Conservation (phyloP, 2,888 invertebrate genomes). For the Drosophila neonasuta region DNA sequence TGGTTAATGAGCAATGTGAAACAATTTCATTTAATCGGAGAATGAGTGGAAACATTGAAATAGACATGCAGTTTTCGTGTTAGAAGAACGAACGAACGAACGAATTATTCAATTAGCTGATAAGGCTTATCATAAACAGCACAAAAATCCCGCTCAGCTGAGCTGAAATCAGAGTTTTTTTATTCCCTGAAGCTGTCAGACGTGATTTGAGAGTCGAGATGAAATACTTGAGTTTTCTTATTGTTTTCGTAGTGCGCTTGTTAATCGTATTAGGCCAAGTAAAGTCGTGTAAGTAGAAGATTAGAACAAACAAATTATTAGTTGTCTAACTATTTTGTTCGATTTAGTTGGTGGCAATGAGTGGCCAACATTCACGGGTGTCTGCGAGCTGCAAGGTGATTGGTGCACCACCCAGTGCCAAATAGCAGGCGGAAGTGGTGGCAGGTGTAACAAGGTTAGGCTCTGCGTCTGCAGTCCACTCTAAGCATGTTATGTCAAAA, state of each 20-base stretch:
- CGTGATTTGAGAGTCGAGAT: constrained; percentile 27
- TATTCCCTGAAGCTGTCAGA: neutral
- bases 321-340: neutral
- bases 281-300: constrained; percentile 41
- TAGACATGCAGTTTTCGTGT: constrained; percentile 39
- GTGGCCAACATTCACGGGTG: constrained; percentile 51
- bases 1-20: constrained; percentile 24
- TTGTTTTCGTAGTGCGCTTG: constrained; percentile 14
- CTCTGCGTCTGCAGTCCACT: constrained; percentile 71
- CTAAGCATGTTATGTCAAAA: constrained; percentile 23
- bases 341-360: constrained; percentile 48
- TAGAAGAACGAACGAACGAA: constrained; percentile 24
- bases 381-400: constrained; percentile 70
- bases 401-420: constrained; percentile 67
- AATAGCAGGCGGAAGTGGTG: constrained; percentile 74
- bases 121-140: constrained; percentile 39
- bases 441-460: constrained; percentile 67
- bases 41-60: constrained; percentile 9
- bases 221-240: constrained; percentile 47
- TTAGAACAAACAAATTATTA: neutral
- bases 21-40: constrained; percentile 21
- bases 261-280: constrained; percentile 46
- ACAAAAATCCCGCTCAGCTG: constrained; percentile 17
- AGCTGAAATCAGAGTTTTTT: constrained; percentile 6
- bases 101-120: constrained; percentile 24